Base-by-base conservation (phyloP, 2,888 invertebrate genomes). In the Julus scanicus region DNA sequence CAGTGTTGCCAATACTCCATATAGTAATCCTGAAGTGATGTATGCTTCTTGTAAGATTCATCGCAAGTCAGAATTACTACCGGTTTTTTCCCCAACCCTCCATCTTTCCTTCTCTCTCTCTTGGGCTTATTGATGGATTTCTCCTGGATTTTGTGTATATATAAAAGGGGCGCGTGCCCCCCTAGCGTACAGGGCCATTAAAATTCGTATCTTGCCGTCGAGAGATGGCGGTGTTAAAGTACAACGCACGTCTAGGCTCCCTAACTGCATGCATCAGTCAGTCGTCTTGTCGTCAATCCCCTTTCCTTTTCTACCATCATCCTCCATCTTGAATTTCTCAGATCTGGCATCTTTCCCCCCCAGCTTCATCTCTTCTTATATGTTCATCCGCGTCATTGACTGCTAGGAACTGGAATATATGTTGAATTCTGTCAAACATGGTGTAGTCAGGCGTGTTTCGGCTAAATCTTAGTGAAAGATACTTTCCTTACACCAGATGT, bases 61-160 rank as follows among this genome's bases (percentile, higher is more conserved):
- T 63, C 17, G n/a, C 63, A 63, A n/a, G 63, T n/a, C 17, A 20
- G 63, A 63, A n/a, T 17, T 63, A 6, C 53, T 53, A 17, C 15
- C 63, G 8, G n/a, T 20, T 63, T 63, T 63, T 63, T 63, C n/a
- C 63, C 11, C 63, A 53, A 13, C 63, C 63, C 63, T 63, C 53
- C 15, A 53, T 53, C 53, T 53, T 53, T 53, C 53, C 53, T 53
- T 53, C 53, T n/a, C 20, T 57, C 63, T 63, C 63, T 63, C 63
- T 63, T 63, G 63, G 63, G 63, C 63, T 63, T 63, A 63, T 63
- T 63, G 63, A 63, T 63, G 63, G 63, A 63, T 63, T 63, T 63
- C n/a, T 63, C 63, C 63, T 63, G 63, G 63, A 63, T 63, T 63
- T 63, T 6, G 57, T 63, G 63, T n/a, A n/a, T n/a, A n/a, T n/a